Evolutionary conservation across 2,113 vertebrate species (phyloP).

Genomic region (Tragelaphus strepsiceros): DNA sequence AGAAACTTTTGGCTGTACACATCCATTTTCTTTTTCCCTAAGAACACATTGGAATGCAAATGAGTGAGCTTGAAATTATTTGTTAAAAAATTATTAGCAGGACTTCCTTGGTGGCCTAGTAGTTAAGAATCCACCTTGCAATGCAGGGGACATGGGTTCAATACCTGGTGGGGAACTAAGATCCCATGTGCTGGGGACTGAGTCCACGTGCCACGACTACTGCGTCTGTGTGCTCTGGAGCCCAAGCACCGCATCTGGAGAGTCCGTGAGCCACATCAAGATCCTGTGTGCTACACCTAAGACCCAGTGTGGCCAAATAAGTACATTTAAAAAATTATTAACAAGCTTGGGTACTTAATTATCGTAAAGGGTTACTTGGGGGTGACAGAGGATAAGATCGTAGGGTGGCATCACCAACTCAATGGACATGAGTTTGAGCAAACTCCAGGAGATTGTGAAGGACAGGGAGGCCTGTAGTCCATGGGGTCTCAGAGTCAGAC

Average conservation of each 20-base stretch:
- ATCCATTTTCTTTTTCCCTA: background rate
- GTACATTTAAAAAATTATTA: background rate
- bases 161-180: background rate
- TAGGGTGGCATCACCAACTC: background rate
- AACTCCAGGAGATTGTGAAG: background rate
- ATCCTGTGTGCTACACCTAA: background rate
- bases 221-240: background rate
- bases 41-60: background rate
- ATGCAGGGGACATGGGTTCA: background rate
- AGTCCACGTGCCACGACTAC: background rate
- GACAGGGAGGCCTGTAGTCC: background rate
- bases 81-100: background rate
- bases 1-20: background rate
- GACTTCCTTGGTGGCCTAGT: background rate
- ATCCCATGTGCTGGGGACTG: background rate
- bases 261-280: background rate
- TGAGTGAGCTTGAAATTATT: background rate
- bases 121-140: background rate
- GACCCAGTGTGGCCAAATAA: background rate
- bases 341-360: background rate
- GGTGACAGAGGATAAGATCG: background rate
- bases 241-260: background rate
- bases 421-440: background rate
- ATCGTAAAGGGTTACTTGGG: background rate
- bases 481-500: background rate